phyloP scores from a whole-genome alignment of 35 echinoderm and acorn worm species.

The Apostichopus californicus region DNA sequence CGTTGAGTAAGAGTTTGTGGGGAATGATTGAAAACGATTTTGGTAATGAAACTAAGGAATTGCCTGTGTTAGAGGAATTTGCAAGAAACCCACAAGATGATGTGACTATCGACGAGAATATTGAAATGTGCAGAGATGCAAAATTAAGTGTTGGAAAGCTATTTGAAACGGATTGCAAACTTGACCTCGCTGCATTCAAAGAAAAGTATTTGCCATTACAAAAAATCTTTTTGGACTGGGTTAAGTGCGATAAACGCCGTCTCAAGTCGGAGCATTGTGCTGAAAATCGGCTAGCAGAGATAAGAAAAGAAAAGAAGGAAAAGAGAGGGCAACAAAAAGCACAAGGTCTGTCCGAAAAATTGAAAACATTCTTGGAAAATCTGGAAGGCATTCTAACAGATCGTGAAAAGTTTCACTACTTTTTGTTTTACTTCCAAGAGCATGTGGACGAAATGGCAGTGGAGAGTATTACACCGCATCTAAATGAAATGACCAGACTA shows the following conservation, averaged over 20 bases:
- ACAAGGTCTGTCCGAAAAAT: background rate
- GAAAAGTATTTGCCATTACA: conserved; percentile 14
- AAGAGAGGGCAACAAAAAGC: background rate
- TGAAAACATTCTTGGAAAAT: background rate
- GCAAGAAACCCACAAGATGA: background rate
- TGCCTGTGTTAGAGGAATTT: background rate
- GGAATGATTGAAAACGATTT: background rate
- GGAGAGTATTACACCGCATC: conserved; percentile 22
- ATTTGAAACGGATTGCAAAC: background rate
- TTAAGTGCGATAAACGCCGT: background rate
- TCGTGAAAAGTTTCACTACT: conserved; percentile 9
- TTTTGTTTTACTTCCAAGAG: conserved; percentile 11
- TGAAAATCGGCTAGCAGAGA: conserved; percentile 15
- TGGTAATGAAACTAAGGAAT: background rate
- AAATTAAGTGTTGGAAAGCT: background rate
- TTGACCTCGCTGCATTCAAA: conserved; percentile 13
- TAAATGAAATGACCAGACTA: background rate
- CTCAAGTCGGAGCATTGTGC: background rate
- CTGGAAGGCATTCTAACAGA: background rate
- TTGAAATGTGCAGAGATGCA: background rate
- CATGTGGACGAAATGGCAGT: conserved; percentile 21
- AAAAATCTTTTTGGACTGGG: background rate
- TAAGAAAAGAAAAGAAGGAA: background rate
- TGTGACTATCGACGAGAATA: background rate
- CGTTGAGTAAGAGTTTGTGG: background rate